These are phyloP conservation scores for Lophochroa leadbeateri DNA, from an alignment of 2,113 vertebrate genomes.

Conservation along the genomic window DNA sequence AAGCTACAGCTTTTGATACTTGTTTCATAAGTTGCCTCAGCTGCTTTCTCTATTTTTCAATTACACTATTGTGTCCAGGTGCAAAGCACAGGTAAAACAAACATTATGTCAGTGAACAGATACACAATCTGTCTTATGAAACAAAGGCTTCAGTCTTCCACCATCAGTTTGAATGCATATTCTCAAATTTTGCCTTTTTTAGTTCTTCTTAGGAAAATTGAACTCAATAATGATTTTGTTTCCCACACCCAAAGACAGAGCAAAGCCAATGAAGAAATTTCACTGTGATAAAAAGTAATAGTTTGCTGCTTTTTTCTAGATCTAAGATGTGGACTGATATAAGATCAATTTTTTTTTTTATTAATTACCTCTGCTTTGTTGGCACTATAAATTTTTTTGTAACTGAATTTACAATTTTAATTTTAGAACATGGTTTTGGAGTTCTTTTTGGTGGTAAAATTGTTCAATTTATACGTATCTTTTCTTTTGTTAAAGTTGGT, in stretches of 20 bases:
- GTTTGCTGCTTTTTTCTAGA: neutral
- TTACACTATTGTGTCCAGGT: neutral
- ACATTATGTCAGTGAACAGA: neutral
- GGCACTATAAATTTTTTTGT: neutral
- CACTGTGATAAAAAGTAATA: neutral
- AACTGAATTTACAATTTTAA: neutral
- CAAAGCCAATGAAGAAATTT: neutral
- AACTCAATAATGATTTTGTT: neutral
- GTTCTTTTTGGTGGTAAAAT: neutral
- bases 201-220: neutral
- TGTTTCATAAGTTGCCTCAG: neutral
- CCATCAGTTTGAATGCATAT: neutral
- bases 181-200: neutral
- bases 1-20: neutral
- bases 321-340: neutral
- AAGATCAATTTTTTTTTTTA: neutral
- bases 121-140: neutral
- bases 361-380: neutral
- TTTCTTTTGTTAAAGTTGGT: neutral
- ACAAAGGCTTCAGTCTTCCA: neutral
- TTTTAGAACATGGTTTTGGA: neutral
- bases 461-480: neutral
- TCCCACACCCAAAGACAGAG: neutral
- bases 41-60: neutral
- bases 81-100: neutral